Percentiles rank a stretch among this genome's conserved stretches.
phyloP scores from a whole-genome alignment of 2,113 vertebrate species.

The Bos javanicus region DNA sequence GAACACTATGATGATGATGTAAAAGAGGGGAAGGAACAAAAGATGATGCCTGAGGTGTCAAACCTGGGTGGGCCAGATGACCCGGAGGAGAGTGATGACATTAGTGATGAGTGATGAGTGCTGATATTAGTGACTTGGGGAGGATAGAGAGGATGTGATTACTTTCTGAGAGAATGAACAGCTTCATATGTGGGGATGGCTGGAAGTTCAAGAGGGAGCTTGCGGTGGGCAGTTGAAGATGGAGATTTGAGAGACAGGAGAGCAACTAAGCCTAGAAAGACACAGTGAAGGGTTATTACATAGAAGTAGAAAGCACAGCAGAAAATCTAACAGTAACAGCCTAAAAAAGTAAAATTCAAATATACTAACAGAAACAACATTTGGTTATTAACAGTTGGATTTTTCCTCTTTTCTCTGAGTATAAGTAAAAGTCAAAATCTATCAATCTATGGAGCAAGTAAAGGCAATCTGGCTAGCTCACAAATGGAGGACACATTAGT shows the following conservation, averaged over 20 bases:
- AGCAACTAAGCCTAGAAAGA: background rate
- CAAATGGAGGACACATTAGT: slow-evolving; percentile 43
- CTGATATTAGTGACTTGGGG: background rate
- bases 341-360: background rate
- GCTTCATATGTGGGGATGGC: background rate
- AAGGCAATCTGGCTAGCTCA: background rate
- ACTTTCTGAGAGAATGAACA: background rate
- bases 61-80: background rate
- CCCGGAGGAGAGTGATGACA: background rate
- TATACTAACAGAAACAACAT: background rate
- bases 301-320: background rate
- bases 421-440: background rate
- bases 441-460: background rate
- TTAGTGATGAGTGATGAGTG: background rate
- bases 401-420: background rate
- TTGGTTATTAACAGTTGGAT: background rate
- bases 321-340: background rate
- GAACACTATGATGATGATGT: background rate
- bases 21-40: background rate
- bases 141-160: background rate
- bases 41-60: background rate
- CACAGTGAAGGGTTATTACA: background rate
- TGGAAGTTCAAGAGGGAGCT: background rate
- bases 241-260: background rate
- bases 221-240: background rate